Base-by-base conservation (phyloP, 1,140 invertebrate species). In the Papilio dardanus region DNA sequence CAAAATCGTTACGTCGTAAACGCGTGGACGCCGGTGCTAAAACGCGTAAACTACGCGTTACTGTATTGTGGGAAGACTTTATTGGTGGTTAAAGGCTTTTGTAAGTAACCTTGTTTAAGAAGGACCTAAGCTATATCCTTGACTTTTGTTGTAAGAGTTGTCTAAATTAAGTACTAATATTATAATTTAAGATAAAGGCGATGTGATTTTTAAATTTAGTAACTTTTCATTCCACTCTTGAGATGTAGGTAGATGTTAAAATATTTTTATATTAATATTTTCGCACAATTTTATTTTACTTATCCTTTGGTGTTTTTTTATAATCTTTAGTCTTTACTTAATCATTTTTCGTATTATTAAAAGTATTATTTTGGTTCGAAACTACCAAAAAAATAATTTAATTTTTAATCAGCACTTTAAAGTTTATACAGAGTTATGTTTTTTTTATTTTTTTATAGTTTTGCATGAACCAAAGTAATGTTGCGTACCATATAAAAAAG, bases 201-300 rank as follows among this genome's bases (percentile, higher is more conserved):
- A 88, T 88, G 91, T 92, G 91, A 92, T 93, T 88, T 82, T 83
- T 88, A 88, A 81, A 82, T 76, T 91, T 90, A 90, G 89, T 81
- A 81, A 83, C 86, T 88, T 79, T 80, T 84, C 90, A 90, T 93
- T 93, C 91, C 90, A 92, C 86, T 91, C 84, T 93, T 92, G 90
- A 92, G 89, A 93, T 93, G 89, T 87, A 84, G 84, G 73, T 89
- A 91, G 85, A 80, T 82, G 74, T 62, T 77, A 35, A 58, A 33
- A 58, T 73, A 73, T 54, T 37, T 73, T 54, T 73, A 30, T 58
- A 73, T 10, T 37, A 46, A 46, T 69, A 24, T 19, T 73, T 58
- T 73, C 71, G 71, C 79, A 81, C 78, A 74, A 66, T 77, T 81
- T 79, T 77, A 83, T 79, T 79, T 79, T 77, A 77, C 40, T 40